Evolutionary conservation across 2,113 vertebrate species (phyloP).

Genomic region (Dicaeum eximium): DNA sequence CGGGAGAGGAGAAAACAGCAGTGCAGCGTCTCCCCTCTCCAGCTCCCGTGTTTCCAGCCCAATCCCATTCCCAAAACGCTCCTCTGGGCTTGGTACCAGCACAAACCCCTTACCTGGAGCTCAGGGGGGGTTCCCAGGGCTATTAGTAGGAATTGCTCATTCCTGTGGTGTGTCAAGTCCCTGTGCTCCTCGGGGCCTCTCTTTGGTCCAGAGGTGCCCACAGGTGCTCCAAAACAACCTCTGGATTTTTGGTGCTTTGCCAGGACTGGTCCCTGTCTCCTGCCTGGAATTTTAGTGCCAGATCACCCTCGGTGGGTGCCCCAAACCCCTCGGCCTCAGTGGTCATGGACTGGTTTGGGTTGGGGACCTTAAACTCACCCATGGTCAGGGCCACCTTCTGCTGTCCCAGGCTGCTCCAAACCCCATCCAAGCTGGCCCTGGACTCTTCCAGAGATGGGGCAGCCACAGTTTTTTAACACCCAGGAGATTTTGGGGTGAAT

Average conservation of each 20-base stretch:
- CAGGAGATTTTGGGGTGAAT: not conserved
- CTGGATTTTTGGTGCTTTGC: rapidly evolving
- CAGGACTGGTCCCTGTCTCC: rapidly evolving
- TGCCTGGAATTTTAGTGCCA: not conserved
- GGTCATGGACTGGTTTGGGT: not conserved
- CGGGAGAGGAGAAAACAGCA: rapidly evolving
- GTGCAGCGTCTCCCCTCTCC: not conserved
- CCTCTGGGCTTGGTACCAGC: rapidly evolving
- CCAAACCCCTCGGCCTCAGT: not conserved
- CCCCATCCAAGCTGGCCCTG: rapidly evolving
- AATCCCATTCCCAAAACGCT: not conserved
- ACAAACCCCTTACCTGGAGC: rapidly evolving
- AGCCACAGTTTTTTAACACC: not conserved
- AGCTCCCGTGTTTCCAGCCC: not conserved
- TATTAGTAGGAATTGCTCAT: rapidly evolving
- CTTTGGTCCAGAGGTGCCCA: not conserved
- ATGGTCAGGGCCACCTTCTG: not conserved
- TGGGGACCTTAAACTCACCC: not conserved
- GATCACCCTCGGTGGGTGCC: rapidly evolving
- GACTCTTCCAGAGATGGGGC: rapidly evolving
- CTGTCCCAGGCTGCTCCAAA: not conserved
- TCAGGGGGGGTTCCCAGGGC: not conserved
- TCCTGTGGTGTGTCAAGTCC: rapidly evolving
- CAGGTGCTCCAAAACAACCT: rapidly evolving
- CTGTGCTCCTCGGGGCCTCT: not conserved